Evolutionary conservation across 2,888 invertebrate genomes (phyloP).

Genomic region (Drosophila sordidapex): DNA sequence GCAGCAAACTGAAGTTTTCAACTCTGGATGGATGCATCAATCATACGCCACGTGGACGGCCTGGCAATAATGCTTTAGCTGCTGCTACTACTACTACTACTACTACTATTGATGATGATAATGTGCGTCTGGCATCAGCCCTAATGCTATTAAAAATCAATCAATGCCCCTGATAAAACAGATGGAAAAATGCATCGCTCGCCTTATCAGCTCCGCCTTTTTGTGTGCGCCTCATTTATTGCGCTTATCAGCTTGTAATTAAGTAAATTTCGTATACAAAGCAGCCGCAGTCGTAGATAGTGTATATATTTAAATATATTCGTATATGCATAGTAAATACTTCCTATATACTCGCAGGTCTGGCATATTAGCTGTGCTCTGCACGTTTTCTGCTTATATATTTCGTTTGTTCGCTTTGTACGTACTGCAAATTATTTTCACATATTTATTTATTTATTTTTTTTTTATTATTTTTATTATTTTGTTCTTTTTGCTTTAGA

Average conservation of each 20-base stretch:
- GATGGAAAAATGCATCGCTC: conserved; percentile 66
- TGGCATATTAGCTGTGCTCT: conserved; percentile 50
- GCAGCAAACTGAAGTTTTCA: conserved; percentile 41
- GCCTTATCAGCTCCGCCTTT: conserved; percentile 37
- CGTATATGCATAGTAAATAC: conserved; percentile 32
- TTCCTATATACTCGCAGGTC: conserved; percentile 66
- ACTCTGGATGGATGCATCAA: conserved; percentile 64
- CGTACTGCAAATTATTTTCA: conserved; percentile 15
- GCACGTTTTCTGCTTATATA: conserved; percentile 50
- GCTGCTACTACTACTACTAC: conserved; percentile 35
- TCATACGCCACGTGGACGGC: conserved; percentile 74
- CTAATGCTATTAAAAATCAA: conserved; percentile 79
- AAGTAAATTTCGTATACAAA: conserved; percentile 34
- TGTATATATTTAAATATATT: conserved; percentile 4
- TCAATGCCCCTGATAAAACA: conserved; percentile 71
- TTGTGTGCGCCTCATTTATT: conserved; percentile 23
- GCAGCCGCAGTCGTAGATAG: background rate
- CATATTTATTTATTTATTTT: background rate
- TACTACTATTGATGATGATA: conserved; percentile 31
- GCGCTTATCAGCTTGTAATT: conserved; percentile 71
- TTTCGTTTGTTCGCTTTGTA: conserved; percentile 29
- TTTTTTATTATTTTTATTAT: conserved; percentile 2
- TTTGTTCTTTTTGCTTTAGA: conserved; percentile 18
- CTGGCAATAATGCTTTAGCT: conserved; percentile 55
- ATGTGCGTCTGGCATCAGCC: conserved; percentile 15